These are phyloP conservation scores for Drosophila histrio DNA, from an alignment of 2,888 invertebrate species.

Conservation along the genomic window DNA sequence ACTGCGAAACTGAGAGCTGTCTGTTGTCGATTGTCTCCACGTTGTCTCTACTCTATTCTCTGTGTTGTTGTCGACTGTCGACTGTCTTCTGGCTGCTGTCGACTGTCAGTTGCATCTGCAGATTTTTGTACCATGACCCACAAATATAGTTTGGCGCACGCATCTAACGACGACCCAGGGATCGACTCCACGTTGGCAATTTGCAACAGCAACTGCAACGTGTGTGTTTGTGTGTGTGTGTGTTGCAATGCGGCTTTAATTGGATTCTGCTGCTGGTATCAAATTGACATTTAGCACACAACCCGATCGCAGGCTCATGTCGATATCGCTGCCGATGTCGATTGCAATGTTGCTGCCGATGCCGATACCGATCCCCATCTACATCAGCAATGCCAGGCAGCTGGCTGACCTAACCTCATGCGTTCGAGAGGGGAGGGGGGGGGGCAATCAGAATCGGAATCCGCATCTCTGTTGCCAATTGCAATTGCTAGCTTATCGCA, in stretches of 20 bases:
- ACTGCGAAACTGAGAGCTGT: constrained; percentile 53
- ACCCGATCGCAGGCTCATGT: constrained; percentile 27
- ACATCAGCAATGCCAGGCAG: constrained; percentile 28
- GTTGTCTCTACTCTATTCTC: neutral
- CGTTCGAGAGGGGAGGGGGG: constrained; percentile 29
- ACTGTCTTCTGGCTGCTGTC: constrained; percentile 27
- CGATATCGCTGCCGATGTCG: constrained; percentile 28
- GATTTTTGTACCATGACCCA: constrained; percentile 78
- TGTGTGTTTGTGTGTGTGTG: neutral
- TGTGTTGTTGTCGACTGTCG: constrained; percentile 9
- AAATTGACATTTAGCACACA: constrained; percentile 79
- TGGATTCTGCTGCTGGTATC: constrained; percentile 68
- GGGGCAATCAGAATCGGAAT: constrained; percentile 32
- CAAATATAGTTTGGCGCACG: constrained; percentile 75
- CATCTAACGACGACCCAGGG: constrained; percentile 65
- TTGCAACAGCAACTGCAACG: constrained; percentile 65
- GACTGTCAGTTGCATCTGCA: constrained; percentile 40
- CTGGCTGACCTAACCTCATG: constrained; percentile 72
- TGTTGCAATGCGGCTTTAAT: constrained; percentile 67
- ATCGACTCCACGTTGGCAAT: constrained; percentile 53
- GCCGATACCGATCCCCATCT: neutral
- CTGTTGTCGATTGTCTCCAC: constrained; percentile 36
- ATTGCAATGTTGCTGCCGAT: constrained; percentile 15
- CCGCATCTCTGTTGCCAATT: constrained; percentile 53
- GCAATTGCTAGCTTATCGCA: constrained; percentile 68